Evolutionary conservation across 2,888 invertebrate genomes (phyloP).

Genomic region (Drosophila pseudotakahashii): DNA sequence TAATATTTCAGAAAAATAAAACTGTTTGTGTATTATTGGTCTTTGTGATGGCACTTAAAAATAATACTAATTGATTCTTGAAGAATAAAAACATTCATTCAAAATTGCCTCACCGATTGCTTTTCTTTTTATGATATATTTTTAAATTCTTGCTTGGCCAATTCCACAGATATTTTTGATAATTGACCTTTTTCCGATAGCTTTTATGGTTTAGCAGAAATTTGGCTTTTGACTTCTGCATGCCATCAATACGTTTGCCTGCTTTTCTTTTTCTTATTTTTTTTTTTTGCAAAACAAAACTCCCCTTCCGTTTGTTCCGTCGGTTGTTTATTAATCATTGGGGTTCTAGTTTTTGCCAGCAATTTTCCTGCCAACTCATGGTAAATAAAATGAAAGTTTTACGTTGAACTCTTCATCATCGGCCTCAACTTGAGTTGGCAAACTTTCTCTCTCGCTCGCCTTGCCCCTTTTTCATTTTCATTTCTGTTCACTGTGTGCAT

Average conservation of each 20-base stretch:
- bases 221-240: conserved; percentile 2
- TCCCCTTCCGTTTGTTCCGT: conserved; percentile 6
- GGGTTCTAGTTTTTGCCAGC: conserved; percentile 31
- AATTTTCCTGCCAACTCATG: conserved; percentile 59
- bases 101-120: background rate
- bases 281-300: background rate
- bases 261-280: conserved; percentile 3
- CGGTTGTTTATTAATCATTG: conserved; percentile 46
- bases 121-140: background rate
- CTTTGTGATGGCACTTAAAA: too few relatives aligned
- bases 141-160: background rate
- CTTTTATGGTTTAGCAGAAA: background rate
- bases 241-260: conserved; percentile 13
- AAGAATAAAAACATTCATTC: background rate
- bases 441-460: conserved; percentile 55
- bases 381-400: conserved; percentile 72
- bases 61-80: too few relatives aligned
- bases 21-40: too few relatives aligned
- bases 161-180: background rate
- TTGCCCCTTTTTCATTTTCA: conserved; percentile 44
- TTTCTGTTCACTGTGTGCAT: conserved; percentile 29
- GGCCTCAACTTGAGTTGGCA: conserved; percentile 67
- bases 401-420: conserved; percentile 41
- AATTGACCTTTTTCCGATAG: background rate
- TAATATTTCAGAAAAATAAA: too few relatives aligned